Evolutionary conservation across 2,797 vertebrate genomes (phyloP).

Genomic region (Hydrolagus colliei): DNA sequence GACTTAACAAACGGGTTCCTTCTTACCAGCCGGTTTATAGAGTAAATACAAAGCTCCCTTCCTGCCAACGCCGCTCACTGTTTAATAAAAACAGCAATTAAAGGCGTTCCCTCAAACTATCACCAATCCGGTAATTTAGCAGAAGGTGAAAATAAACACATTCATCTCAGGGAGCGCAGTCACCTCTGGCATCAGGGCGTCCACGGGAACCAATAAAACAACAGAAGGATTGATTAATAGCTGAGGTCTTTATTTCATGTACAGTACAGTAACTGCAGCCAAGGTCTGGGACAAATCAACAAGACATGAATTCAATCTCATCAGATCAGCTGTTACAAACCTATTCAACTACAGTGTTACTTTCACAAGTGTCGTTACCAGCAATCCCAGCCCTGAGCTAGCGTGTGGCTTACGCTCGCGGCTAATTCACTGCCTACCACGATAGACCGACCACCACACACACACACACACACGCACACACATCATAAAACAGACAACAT

Average conservation of each 20-base stretch:
- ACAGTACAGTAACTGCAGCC: slow-evolving; percentile 59
- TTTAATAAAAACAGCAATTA: no score
- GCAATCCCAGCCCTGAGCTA: slow-evolving; percentile 50
- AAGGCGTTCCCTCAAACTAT: no score
- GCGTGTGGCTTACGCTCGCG: slow-evolving; percentile 42
- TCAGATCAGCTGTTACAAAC: slow-evolving; percentile 66
- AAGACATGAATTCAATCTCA: slow-evolving; percentile 61
- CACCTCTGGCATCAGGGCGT: no score
- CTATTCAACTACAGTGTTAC: slow-evolving; percentile 61
- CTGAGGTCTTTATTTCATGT: slow-evolving; percentile 72
- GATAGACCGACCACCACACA: slow-evolving; percentile 53
- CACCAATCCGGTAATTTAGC: no score
- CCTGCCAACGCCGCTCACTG: no score
- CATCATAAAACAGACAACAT: neutral
- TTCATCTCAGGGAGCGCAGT: no score
- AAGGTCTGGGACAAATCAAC: slow-evolving; percentile 50
- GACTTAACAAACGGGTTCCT: no score
- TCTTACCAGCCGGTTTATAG: no score
- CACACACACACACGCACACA: slow-evolving; percentile 51
- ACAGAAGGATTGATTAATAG: slow-evolving; percentile 48
- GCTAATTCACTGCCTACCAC: slow-evolving; percentile 55
- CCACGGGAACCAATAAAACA: neutral
- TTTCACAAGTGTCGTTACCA: slow-evolving; percentile 60
- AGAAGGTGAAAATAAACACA: no score
- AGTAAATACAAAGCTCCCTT: no score